Conservation (phyloP, 2,888 invertebrate species). For the Chesias legatella region DNA sequence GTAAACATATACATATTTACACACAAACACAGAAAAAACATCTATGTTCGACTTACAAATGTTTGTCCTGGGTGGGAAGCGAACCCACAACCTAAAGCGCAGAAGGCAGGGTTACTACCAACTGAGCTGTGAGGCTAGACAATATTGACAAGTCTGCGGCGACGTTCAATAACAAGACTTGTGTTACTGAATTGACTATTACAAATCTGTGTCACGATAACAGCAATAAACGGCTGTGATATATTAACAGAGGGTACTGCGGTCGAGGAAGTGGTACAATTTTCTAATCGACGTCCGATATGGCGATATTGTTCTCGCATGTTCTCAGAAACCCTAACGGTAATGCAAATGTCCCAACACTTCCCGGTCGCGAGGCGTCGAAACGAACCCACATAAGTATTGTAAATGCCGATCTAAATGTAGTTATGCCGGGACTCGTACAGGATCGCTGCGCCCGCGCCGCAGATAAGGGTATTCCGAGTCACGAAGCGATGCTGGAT, state of each 20-base stretch:
- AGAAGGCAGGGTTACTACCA: too few species aligned
- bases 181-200: conserved; percentile 7
- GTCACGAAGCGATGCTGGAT: conserved; percentile 61
- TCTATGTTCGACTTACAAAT: too few species aligned
- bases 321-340: conserved; percentile 65
- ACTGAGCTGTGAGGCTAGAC: too few species aligned
- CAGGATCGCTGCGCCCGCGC: conserved; percentile 58
- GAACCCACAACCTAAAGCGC: too few species aligned
- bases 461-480: conserved; percentile 59
- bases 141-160: too few species aligned
- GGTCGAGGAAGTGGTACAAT: conserved; percentile 46
- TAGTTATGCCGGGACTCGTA: conserved; percentile 51
- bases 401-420: conserved; percentile 57
- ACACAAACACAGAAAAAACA: too few species aligned
- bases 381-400: conserved; percentile 43
- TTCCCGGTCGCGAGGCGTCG: conserved; percentile 59
- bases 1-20: too few species aligned
- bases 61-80: too few species aligned
- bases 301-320: conserved; percentile 58
- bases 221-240: too few species aligned
- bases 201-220: background rate
- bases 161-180: too few species aligned
- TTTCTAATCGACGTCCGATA: conserved; percentile 21
- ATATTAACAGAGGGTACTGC: conserved; percentile 39
- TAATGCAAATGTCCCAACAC: conserved; percentile 66